Percentiles rank a stretch among this genome's conserved stretches.
Conservation (phyloP, 1,140 invertebrate species). For the Gonatopus flavifemur region DNA sequence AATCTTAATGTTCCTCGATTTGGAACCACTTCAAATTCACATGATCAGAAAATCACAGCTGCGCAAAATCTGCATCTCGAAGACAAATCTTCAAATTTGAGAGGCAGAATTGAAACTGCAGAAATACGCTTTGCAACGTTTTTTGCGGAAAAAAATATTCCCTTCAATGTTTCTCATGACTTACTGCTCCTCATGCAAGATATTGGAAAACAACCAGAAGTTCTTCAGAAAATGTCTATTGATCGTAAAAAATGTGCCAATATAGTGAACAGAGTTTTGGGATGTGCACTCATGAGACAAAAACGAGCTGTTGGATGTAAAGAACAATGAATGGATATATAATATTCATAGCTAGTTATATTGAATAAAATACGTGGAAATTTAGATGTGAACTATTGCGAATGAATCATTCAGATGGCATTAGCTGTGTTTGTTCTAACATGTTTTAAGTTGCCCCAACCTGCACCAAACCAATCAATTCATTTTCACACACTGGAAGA, state of each 20-base stretch:
- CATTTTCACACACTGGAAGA: too few relatives aligned
- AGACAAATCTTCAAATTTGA: background rate
- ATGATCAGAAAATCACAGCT: background rate
- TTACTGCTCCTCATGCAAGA: conserved; percentile 7
- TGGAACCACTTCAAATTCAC: background rate
- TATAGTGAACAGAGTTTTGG: conserved; percentile 13
- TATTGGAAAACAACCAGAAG: background rate
- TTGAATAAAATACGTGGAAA: too few relatives aligned
- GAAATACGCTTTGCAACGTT: conserved; percentile 10
- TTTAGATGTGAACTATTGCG: too few relatives aligned
- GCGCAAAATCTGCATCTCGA: background rate
- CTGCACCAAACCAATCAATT: too few relatives aligned
- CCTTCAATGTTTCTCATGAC: background rate
- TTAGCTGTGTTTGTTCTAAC: too few relatives aligned
- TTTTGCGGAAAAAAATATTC: conserved; percentile 17
- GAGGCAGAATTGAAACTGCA: background rate
- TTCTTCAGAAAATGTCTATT: conserved; percentile 8
- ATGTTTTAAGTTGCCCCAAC: too few relatives aligned
- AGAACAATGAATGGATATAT: too few relatives aligned
- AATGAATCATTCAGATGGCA: too few relatives aligned
- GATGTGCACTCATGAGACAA: background rate
- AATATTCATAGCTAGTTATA: too few relatives aligned
- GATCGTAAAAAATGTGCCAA: conserved; percentile 1
- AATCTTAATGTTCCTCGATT: background rate
- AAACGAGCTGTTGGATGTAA: too few relatives aligned